Conservation (phyloP, 2,113 vertebrate genomes). For the Epinephelus moara region DNA sequence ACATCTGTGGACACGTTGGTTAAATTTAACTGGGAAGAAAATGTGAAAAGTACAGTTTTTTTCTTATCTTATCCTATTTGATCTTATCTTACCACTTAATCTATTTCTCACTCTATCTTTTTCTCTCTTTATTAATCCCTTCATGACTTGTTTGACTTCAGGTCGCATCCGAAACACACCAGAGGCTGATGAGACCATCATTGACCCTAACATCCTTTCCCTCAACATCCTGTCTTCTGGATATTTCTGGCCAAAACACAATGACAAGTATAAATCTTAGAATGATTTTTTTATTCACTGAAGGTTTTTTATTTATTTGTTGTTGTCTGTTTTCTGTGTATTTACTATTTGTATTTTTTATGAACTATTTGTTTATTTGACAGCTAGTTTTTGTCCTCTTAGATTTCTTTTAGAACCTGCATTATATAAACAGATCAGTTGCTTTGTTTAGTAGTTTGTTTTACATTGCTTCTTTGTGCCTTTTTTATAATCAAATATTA, state of each 20-base stretch:
- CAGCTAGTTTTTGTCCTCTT: not conserved
- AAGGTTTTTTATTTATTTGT: not conserved
- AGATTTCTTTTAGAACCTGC: not conserved
- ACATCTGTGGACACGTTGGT: not conserved
- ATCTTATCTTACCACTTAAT: no score
- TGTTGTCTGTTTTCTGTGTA: not conserved
- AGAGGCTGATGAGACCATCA: constrained; percentile 95
- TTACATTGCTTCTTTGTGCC: not conserved
- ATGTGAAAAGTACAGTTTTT: not conserved
- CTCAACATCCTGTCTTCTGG: constrained; percentile 95
- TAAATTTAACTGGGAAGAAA: not conserved
- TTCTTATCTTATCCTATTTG: no score
- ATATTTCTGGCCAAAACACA: constrained; percentile 92
- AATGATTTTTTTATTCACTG: not conserved
- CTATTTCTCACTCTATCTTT: not conserved
- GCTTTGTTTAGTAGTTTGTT: constrained; percentile 1
- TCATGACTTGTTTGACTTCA: constrained; percentile 63
- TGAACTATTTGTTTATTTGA: not conserved
- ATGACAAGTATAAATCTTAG: constrained; percentile 89
- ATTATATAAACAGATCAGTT: not conserved
- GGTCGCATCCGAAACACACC: constrained; percentile 97
- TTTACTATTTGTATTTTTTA: not conserved
- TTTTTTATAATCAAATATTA: not conserved
- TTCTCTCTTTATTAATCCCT: not conserved
- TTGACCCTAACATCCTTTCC: constrained; percentile 98